Evolutionary conservation across 2,888 invertebrate genomes (phyloP), one percentile per base, ranked within the genome.

Genomic region (Caenorhabditis japonica): DNA sequence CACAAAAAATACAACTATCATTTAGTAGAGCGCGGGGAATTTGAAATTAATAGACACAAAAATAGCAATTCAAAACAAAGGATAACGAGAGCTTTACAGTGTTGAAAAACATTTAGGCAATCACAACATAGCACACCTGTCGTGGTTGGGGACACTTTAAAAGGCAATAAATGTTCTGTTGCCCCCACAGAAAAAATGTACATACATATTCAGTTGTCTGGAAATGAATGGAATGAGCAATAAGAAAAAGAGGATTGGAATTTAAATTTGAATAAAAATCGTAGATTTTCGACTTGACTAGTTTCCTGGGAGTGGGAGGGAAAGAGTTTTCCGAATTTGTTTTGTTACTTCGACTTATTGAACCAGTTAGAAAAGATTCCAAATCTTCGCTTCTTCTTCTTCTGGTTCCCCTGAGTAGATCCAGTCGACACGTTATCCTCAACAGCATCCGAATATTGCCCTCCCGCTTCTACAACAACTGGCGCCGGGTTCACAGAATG

Each of bases 311-410:
- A n/a, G n/a, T n/a, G n/a, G 30, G 7, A 10, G 30, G 30, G 30
- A 10, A 10, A 30, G 30, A 30, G 5, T 39, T 39, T 4, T 39
- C 13, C 5, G 17, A 8, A 15, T n/a, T 15, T 8, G n/a, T 13
- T 39, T 3, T 2, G 25, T 71, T 47, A 60, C 30, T 73, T 73
- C 21, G 64, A 55, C 51, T 46, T 60, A 49, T 21, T 62, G 53
- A 74, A 74, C 73, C 61, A 74, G 33, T 46, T 62, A 19, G 53
- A 38, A 46, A 75, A 69, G 19, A 75, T 38, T n/a, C 69, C 75
- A 8, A 69, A 60, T 2, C 69, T 52, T 13, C 51, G 23, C 44
- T 60, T 66, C 27, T 64, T 52, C 30, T 64, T 62, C 38, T 60
- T 60, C 21, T 59, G 56, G 46, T 52, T 68, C 17, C 62, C 53